Percentiles rank a stretch among this genome's conserved stretches.
phyloP scores from a whole-genome alignment of 2,888 invertebrate genomes.

The Melipona beecheii region DNA sequence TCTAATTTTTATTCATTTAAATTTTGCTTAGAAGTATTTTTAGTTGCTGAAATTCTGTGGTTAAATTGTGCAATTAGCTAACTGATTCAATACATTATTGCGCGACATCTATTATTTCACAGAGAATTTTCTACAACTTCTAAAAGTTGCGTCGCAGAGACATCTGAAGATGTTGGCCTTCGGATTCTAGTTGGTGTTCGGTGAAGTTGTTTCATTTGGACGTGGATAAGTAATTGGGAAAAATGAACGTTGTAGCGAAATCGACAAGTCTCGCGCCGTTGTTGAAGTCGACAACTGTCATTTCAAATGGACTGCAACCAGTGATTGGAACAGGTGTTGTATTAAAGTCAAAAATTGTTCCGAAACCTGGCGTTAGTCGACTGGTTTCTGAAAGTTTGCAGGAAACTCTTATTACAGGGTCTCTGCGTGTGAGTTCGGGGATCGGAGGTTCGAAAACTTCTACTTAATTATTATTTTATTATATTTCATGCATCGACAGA shows the following conservation, averaged over 20 bases:
- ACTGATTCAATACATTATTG: background rate
- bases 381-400: conserved; percentile 86
- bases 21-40: background rate
- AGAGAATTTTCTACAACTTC: background rate
- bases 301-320: conserved; percentile 89
- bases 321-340: conserved; percentile 85
- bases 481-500: background rate
- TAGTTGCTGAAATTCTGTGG: too few relatives aligned
- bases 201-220: conserved; percentile 35
- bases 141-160: conserved; percentile 26
- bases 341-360: conserved; percentile 84
- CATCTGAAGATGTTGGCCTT: conserved; percentile 26
- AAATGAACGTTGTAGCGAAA: conserved; percentile 89
- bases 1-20: background rate
- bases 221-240: conserved; percentile 79
- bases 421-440: conserved; percentile 86
- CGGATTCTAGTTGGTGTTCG: conserved; percentile 17
- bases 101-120: conserved; percentile 14
- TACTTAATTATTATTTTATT: background rate
- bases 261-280: conserved; percentile 88
- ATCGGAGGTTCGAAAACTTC: conserved; percentile 85
- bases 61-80: background rate
- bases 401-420: conserved; percentile 87
- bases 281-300: conserved; percentile 89
- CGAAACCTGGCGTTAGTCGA: conserved; percentile 84